These are phyloP conservation scores for Nomada hirtipes DNA, from an alignment of 2,888 invertebrate genomes.

Conservation along the genomic window DNA sequence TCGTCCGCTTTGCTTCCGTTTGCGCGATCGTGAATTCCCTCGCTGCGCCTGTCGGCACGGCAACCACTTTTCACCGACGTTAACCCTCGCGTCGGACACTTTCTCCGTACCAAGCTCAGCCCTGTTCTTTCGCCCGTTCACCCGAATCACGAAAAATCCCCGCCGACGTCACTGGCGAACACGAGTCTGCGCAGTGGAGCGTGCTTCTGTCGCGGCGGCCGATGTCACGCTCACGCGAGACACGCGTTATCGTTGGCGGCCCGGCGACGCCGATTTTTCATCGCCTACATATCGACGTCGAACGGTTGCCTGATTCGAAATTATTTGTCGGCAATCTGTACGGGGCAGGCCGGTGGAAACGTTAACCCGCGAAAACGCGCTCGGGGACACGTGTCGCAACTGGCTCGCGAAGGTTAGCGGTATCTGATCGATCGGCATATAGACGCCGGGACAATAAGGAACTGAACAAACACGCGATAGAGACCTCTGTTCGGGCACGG, in stretches of 20 bases:
- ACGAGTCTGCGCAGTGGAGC: conserved; percentile 56
- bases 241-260: conserved; percentile 48
- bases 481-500: conserved; percentile 22
- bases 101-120: conserved; percentile 15
- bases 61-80: background rate
- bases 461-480: conserved; percentile 27
- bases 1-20: background rate
- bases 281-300: conserved; percentile 1
- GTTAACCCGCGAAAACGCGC: conserved; percentile 42
- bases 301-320: conserved; percentile 52
- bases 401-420: conserved; percentile 44
- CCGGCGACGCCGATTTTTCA: conserved; percentile 35
- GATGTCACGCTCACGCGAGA: conserved; percentile 58
- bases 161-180: conserved; percentile 34
- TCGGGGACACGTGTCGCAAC: conserved; percentile 29
- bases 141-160: conserved; percentile 83
- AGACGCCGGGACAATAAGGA: conserved; percentile 27
- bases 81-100: conserved; percentile 29
- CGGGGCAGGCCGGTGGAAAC: conserved; percentile 2
- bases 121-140: conserved; percentile 79
- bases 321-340: conserved; percentile 61
- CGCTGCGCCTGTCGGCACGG: background rate
- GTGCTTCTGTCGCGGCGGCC: conserved; percentile 62
- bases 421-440: conserved; percentile 26
- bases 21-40: background rate